A percentile compares a stretch with the other conserved stretches of the same genome.
Evolutionary conservation across 2,888 invertebrate species (phyloP).

Genomic region (Eupithecia pulchellata): DNA sequence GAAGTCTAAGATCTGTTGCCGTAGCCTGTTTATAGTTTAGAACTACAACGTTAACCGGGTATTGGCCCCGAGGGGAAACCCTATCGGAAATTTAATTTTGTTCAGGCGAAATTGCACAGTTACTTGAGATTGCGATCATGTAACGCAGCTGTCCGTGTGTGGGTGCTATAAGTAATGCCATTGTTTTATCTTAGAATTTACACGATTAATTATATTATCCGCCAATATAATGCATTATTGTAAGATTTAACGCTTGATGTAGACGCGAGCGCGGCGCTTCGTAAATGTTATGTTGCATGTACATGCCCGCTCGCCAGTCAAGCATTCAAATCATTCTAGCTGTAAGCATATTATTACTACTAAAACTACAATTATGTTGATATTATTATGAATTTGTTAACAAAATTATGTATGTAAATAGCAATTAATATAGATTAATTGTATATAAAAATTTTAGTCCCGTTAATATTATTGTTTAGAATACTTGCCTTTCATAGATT

Average conservation of each 20-base stretch:
- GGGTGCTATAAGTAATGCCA: constrained; percentile 62
- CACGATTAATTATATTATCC: constrained; percentile 45
- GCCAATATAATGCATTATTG: constrained; percentile 50
- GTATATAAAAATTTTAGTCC: constrained; percentile 56
- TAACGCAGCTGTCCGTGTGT: constrained; percentile 54
- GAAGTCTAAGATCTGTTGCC: constrained; percentile 43
- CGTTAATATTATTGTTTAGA: constrained; percentile 53
- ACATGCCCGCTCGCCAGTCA: constrained; percentile 42
- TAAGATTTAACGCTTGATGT: constrained; percentile 43
- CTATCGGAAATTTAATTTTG: constrained; percentile 44
- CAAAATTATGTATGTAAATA: constrained; percentile 70
- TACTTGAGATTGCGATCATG: constrained; percentile 49
- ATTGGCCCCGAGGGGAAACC: constrained; percentile 41
- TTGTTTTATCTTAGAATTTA: constrained; percentile 54
- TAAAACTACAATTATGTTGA: constrained; percentile 63
- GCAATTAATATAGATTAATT: constrained; percentile 49
- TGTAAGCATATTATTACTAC: constrained; percentile 52
- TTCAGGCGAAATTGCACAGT: constrained; percentile 44
- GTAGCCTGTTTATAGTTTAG: constrained; percentile 51
- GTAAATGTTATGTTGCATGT: constrained; percentile 8
- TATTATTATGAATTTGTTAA: constrained; percentile 70
- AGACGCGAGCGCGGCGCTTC: constrained; percentile 26
- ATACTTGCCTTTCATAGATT: constrained; percentile 77
- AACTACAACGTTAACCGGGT: constrained; percentile 50
- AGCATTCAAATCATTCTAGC: constrained; percentile 58